These are phyloP conservation scores for Menidia beryllina DNA, from an alignment of 2,113 vertebrate species.

Conservation along the genomic window DNA sequence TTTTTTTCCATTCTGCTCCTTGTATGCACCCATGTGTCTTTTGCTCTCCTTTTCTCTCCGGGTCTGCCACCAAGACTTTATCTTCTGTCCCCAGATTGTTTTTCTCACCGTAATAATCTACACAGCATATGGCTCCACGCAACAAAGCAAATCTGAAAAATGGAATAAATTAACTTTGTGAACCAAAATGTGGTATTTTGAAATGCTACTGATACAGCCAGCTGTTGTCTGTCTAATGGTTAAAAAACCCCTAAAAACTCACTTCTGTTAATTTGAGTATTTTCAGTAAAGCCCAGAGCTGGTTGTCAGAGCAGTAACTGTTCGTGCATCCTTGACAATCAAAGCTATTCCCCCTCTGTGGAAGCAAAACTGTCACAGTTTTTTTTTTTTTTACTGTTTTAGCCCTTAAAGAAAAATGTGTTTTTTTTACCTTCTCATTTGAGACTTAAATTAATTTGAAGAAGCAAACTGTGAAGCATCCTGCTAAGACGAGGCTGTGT, in stretches of 20 bases:
- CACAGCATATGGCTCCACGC: conserved; percentile 7
- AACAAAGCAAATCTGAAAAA: neutral
- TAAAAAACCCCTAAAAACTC: neutral
- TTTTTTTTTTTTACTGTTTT: conserved; percentile 17
- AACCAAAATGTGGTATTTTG: neutral
- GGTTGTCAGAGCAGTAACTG: conserved; percentile 24
- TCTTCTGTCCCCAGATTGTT: conserved; percentile 42
- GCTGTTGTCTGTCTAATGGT: neutral
- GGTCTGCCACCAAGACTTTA: conserved; percentile 37
- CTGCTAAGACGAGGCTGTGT: conserved; percentile 12
- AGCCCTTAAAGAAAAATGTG: neutral
- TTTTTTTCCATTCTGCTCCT: neutral
- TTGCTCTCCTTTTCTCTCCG: conserved; percentile 34
- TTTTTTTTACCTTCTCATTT: conserved; percentile 1
- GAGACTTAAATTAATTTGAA: conserved; percentile 27
- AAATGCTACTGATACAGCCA: neutral
- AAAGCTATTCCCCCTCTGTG: conserved; percentile 32
- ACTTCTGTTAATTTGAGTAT: neutral
- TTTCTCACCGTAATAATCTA: conserved; percentile 4
- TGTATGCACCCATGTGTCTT: conserved; percentile 21
- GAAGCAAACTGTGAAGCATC: conserved; percentile 10
- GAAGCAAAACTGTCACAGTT: conserved; percentile 26
- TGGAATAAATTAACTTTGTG: conserved; percentile 7
- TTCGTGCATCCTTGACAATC: conserved; percentile 34
- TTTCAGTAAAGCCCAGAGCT: neutral